Evolutionary conservation across 2,797 vertebrate species (phyloP), one percentile per base, ranked within the genome.

Genomic region (Anniella stebbinsi): DNA sequence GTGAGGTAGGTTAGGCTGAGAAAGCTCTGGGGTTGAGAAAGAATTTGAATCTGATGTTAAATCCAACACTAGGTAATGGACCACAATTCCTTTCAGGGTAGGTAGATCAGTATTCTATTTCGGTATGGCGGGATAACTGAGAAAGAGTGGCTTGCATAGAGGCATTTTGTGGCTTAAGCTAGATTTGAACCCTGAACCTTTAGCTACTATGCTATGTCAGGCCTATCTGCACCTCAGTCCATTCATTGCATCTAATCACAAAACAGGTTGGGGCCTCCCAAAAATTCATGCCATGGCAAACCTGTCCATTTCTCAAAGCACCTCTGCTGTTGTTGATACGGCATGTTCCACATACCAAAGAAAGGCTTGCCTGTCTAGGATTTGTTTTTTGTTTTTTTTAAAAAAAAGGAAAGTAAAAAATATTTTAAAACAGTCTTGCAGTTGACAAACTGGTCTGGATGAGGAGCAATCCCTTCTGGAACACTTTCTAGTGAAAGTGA

Each of bases 311-410:
- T n/a, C 17, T 2, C 18, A 66, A 87, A 18, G n/a, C 38, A 6
- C 36, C 45, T 4, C 18, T 10, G 30, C 69, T 82, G 10, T 76
- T 67, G 78, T 1, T 36, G 91, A 88, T 86, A 88, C 0, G 0
- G 28, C 75, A 23, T 33, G 0, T 63, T 87, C 76, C 67, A 87
- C 90, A 88, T 88, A 89, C 93, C 90, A 54, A 86, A 11, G 83
- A 2, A 84, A 87, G 85, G 80, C 91, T 88, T 92, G 92, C 92
- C 72, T 3, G 66, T 77, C 41, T 30, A 13, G 36, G 54, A 63
- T 57, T 41, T 21, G 25, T n/a, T n/a, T n/a, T n/a, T n/a, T n/a
- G n/a, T 45, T 48, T 36, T 81, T 80, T 51, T 80, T 51, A 45
- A 45, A 45, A 45, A 45, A 66, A 82, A 70, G 51, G 2, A 21